Evolutionary conservation across 2,888 invertebrate species (phyloP).

Genomic region (Zootermopsis nevadensis): DNA sequence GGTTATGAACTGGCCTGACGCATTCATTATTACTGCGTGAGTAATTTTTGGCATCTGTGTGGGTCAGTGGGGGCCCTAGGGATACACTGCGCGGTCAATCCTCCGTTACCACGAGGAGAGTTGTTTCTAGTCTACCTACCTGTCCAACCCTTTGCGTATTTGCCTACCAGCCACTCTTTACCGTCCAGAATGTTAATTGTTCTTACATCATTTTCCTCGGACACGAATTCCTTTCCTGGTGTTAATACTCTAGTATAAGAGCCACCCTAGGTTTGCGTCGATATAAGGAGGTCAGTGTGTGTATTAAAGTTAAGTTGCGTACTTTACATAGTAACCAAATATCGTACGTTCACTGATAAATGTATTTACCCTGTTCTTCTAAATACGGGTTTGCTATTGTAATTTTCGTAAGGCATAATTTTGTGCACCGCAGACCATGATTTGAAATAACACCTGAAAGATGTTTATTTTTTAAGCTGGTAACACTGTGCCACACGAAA

Average conservation of each 20-base stretch:
- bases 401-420: too few species aligned
- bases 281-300: neutral
- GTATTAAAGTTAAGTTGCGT: neutral
- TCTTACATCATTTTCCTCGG: neutral
- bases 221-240: neutral
- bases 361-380: too few species aligned
- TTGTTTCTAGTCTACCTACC: neutral
- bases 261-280: neutral
- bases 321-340: neutral
- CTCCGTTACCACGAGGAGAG: conserved; percentile 34
- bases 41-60: conserved; percentile 38
- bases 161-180: neutral
- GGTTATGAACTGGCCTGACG: conserved; percentile 12
- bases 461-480: too few species aligned
- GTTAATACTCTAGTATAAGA: neutral
- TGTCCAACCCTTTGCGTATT: conserved; percentile 20
- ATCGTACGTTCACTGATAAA: too few species aligned
- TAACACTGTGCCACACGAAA: too few species aligned
- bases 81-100: conserved; percentile 30
- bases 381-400: too few species aligned
- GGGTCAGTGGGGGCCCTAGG: conserved; percentile 23
- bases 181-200: neutral
- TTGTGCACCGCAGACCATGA: too few species aligned
- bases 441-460: too few species aligned
- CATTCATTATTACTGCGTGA: neutral